Base-by-base conservation (phyloP, 92 coral and sea anemone species). In the Zoanthus sociatus region DNA sequence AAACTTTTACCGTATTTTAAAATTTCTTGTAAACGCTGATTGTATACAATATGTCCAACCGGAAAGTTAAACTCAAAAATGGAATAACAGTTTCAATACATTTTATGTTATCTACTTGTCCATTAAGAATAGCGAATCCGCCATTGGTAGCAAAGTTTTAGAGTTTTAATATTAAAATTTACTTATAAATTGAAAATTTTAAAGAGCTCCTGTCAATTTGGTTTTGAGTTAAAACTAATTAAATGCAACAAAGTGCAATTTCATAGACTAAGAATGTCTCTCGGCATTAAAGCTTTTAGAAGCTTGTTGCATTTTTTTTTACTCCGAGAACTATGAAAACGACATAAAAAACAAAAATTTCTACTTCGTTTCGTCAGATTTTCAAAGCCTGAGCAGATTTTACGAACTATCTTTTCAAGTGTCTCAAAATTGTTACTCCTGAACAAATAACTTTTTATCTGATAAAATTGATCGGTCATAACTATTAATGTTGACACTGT, bases 191-290 rank as follows among this genome's bases (percentile, higher is more conserved):
- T 64, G 75, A 77, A 31, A 54, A 32, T 33, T 16, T 51, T n/a
- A 77, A 44, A 21, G 13, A 6, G 10, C 26, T 17, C 11, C 4
- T 68, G 47, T 79, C 72, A 61, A 64, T 10, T 81, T 58, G 66
- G 60, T 53, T 66, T 64, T 81, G 74, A 61, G 30, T 46, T 81
- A 42, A 81, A 81, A 66, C 46, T 47, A 81, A 81, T 81, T 81
- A 81, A 12, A 81, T 18, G 30, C 56, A 14, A 37, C 17, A 63
- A 47, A 81, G 33, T 48, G 18, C 85, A 81, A 46, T 46, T 78
- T 60, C 32, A 32, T 26, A 26, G 26, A 26, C 13, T 66, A 20
- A 5, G 72, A 67, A 20, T 69, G 46, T 3, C 17, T 11, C 33
- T 32, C 31, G 15, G 5, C 15, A 33, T 9, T 69, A 17, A 69